Base-by-base conservation (phyloP, 2,888 invertebrate species). In the Peribatodes rhomboidaria region DNA sequence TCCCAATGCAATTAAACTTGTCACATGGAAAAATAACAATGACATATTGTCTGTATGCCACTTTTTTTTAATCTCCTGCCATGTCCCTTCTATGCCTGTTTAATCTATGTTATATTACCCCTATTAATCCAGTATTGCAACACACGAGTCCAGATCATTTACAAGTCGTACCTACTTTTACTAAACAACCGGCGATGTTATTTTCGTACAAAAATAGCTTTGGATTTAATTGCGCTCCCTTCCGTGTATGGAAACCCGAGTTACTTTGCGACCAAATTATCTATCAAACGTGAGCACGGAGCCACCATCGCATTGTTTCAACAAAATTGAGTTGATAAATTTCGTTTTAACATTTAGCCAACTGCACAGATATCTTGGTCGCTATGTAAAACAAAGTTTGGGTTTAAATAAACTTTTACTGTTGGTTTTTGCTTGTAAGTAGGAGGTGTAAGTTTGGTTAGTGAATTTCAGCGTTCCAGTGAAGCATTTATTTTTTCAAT, bases 231-330 rank as follows among this genome's bases (percentile, higher is more conserved):
- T 64, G 65, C 66, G 11, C 31, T 61, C 54, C 27, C 61, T 71
- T 69, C 71, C 69, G 73, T 54, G 61, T 65, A 58, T 61, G 54
- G 65, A 64, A 70, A 62, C 67, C 62, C 50, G 22, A 35, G 27
- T 44, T 61, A 13, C 18, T 6, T 1, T 18, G 2, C 50, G 0
- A n/a, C 35, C 16, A 50, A 50, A 13, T 35, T 50, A 35, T 20
- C n/a, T 50, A 1, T 20, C 10, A 20, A 1, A 13, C 20, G 8
- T 20, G 7, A 7, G 18, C n/a, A n/a, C n/a, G 13, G 20, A 14
- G 35, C 35, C n/a, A 50, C 35, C 3, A 3, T 35, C 18, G 20
- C 8, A 20, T 50, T 50, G 13, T 4, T 13, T 16, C 0, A 6
- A n/a, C 6, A 14, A 31, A 11, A 10, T 1, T 49, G 16, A 10